Evolutionary conservation across 2,888 invertebrate genomes (phyloP), one percentile per base, ranked within the genome.

Genomic region (Orthosia gracilis): DNA sequence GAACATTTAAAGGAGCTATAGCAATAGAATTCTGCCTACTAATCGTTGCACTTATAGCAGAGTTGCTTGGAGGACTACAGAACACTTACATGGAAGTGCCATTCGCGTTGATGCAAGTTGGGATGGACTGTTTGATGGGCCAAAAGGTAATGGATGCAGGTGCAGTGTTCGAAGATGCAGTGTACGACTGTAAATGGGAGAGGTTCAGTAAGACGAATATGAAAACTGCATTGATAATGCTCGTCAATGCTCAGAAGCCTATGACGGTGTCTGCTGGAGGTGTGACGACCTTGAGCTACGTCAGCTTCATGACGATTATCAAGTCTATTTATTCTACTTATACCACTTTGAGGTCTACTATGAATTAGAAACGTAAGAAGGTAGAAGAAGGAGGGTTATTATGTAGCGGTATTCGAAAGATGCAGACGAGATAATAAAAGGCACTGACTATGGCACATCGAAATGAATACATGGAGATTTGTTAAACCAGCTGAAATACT

Each of bases 221-320:
- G 85, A 87, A 87, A 54, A 83, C 81, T 4, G 88, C 90, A 0
- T 69, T 89, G 50, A 31, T 91, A 12, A 88, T 92, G 80, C 64
- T 92, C 45, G 83, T 84, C 61, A 89, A 74, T 50, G 86, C 91
- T 0, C 92, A 92, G 73, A 92, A 82, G 67, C 78, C 85, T 0
- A 74, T 91, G 86, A 85, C 71, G 4, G n/a, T 92, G 40, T 89
- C 90, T 0, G 91, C 90, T 3, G 92, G 91, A 12, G 90, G 91
- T 0, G 73, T 92, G 3, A 75, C 88, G 0, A 88, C 68, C 31
- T 57, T 92, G 18, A 90, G 82, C 45, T 91, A 88, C n/a, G 78
- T 77, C 5, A 85, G 84, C 45, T 80, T 92, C 0, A 91, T 91
- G 90, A 63, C 85, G 0, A 86, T 92, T 0, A 70, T 88, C 0